phyloP scores from a whole-genome alignment of 2,888 invertebrate species.

The Tipula helvola region DNA sequence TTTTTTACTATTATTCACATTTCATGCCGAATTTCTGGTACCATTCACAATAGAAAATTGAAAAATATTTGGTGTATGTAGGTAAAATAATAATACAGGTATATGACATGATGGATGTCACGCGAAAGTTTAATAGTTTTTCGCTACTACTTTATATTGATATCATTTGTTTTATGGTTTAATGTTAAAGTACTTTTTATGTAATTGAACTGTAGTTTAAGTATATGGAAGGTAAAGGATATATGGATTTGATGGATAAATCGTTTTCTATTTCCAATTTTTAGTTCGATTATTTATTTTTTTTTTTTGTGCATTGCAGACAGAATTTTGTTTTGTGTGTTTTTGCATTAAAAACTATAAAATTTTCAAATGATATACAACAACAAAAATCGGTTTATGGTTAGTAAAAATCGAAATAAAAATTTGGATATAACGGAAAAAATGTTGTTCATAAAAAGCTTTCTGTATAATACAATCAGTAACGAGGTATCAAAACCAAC shows the following conservation, averaged over 20 bases:
- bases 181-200: background rate
- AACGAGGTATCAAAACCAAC: too few relatives aligned
- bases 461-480: too few relatives aligned
- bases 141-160: background rate
- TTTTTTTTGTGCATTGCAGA: background rate
- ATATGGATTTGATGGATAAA: background rate
- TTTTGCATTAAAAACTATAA: background rate
- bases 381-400: too few relatives aligned
- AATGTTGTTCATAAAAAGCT: too few relatives aligned
- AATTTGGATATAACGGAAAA: too few relatives aligned
- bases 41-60: background rate
- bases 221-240: background rate
- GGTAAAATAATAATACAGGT: background rate
- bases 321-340: background rate
- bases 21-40: background rate
- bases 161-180: background rate
- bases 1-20: background rate
- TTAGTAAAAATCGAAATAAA: too few relatives aligned
- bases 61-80: background rate
- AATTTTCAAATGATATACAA: background rate
- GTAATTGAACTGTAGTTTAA: background rate
- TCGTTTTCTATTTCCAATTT: background rate
- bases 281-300: background rate
- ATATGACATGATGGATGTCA: background rate
- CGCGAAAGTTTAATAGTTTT: background rate